Base-by-base conservation (phyloP, 92 coral and sea anemone species). In the Parazoanthus atlanticus region DNA sequence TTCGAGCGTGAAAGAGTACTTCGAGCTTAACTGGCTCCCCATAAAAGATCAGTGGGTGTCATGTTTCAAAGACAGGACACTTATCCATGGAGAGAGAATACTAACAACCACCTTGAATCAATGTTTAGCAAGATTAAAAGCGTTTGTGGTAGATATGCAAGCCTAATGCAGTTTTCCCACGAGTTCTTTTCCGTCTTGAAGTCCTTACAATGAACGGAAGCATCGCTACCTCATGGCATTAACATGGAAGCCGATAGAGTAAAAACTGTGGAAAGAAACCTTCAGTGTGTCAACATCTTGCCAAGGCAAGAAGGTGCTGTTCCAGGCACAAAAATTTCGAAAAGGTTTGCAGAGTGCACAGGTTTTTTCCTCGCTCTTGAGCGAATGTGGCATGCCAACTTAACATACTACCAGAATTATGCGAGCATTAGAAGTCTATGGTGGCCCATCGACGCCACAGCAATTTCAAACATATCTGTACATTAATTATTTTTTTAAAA, bases 371-470 rank as follows among this genome's bases (percentile, higher is more conserved):
- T 91, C 91, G n/a, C 85, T 90, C 30, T 89, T 74, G 38, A 92
- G 95, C 52, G 91, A 92, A 80, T 91, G 93, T 40, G 93, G 91
- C 19, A 92, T 92, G 93, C 25, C 83, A 19, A 93, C 91, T 21
- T 58, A 54, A 83, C 34, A 66, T 91, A 56, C 69, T 85, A 1
- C 65, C 78, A 54, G 38, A 89, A 26, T 32, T 93, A 33, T 69
- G 71, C 64, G 79, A 65, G 69, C 70, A 86, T 40, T 93, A 91
- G 93, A 86, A 88, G 81, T 74, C 33, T 38, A 5, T 38, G n/a
- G n/a, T n/a, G n/a, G n/a, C n/a, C n/a, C n/a, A n/a, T n/a, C n/a
- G n/a, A n/a, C n/a, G n/a, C n/a, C n/a, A n/a, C n/a, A n/a, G n/a
- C n/a, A n/a, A n/a, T n/a, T n/a, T n/a, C n/a, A n/a, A n/a, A n/a